Evolutionary conservation across 64 coral and sea anemone genomes (phyloP), one percentile per base, ranked within the genome.

Genomic region (Trachythela sp.): DNA sequence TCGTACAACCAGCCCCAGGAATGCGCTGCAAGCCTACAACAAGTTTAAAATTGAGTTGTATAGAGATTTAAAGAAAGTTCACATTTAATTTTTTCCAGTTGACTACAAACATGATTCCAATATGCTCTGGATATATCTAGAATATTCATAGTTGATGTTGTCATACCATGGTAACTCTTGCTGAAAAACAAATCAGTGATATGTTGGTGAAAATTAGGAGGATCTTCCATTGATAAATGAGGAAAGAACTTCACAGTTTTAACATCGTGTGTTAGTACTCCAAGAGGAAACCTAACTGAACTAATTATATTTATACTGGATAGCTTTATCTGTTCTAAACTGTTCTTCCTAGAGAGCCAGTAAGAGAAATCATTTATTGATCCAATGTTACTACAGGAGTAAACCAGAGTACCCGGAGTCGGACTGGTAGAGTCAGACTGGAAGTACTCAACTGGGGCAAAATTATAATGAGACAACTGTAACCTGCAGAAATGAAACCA

Each of bases 221-320:
- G 93, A 33, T 94, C 86, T 72, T 94, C 93, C 89, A 94, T 88
- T 32, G 84, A 85, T n/a, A 94, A 34, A n/a, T 94, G 93, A 39
- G 89, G 93, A 40, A 85, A 88, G 83, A 94, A 94, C 14, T 94
- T 85, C 14, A 80, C 34, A 9, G 20, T 80, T 48, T 88, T 86
- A 40, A 36, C 24, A 27, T 84, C 39, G 32, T 68, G 1, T 58
- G 87, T 83, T 13, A 20, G n/a, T n/a, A 13, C 29, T 41, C n/a
- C 37, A 54, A 91, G 70, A 37, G 70, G 24, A 42, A 91, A 84
- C 17, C 54, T 29, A 34, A 94, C 54, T 60, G 89, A n/a, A n/a
- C n/a, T n/a, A n/a, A n/a, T n/a, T n/a, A n/a, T n/a, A n/a, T n/a
- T n/a, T n/a, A n/a, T n/a, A n/a, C n/a, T n/a, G n/a, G n/a, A n/a